Evolutionary conservation across 2,888 invertebrate species (phyloP).

Genomic region (Vesta saturnalis): DNA sequence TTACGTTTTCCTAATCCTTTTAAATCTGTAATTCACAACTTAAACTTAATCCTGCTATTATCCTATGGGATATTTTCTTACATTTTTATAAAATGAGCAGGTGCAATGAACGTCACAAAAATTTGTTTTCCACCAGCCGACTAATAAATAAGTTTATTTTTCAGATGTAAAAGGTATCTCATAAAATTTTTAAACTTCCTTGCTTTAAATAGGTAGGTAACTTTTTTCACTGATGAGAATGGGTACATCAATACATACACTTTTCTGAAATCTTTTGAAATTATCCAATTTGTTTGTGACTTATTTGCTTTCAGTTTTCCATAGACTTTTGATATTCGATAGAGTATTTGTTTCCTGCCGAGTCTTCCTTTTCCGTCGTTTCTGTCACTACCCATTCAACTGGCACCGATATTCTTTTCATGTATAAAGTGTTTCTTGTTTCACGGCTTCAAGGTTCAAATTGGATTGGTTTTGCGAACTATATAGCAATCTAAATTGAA

Average conservation of each 20-base stretch:
- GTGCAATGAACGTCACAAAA: too few species aligned
- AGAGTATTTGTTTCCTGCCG: conserved; percentile 30
- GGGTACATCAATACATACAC: background rate
- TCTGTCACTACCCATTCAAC: conserved; percentile 28
- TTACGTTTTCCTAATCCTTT: too few species aligned
- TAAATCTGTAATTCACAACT: too few species aligned
- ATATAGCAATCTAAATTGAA: background rate
- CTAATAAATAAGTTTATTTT: too few species aligned
- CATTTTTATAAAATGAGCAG: too few species aligned
- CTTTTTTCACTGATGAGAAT: too few species aligned
- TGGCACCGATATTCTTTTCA: conserved; percentile 29
- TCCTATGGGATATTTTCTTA: too few species aligned
- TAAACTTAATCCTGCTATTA: too few species aligned
- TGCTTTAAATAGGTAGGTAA: too few species aligned
- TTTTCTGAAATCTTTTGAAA: conserved; percentile 25
- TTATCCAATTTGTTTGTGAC: conserved; percentile 23
- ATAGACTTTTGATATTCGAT: conserved; percentile 23
- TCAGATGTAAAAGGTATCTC: too few species aligned
- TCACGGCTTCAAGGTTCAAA: conserved; percentile 11
- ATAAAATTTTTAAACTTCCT: too few species aligned
- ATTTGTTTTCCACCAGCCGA: too few species aligned
- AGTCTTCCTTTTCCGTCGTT: conserved; percentile 26
- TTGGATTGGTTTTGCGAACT: conserved; percentile 12
- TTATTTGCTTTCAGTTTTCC: conserved; percentile 21
- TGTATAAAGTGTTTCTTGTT: conserved; percentile 27